Evolutionary conservation across 64 coral and sea anemone species (phyloP).

Genomic region (Montipora capricornis): DNA sequence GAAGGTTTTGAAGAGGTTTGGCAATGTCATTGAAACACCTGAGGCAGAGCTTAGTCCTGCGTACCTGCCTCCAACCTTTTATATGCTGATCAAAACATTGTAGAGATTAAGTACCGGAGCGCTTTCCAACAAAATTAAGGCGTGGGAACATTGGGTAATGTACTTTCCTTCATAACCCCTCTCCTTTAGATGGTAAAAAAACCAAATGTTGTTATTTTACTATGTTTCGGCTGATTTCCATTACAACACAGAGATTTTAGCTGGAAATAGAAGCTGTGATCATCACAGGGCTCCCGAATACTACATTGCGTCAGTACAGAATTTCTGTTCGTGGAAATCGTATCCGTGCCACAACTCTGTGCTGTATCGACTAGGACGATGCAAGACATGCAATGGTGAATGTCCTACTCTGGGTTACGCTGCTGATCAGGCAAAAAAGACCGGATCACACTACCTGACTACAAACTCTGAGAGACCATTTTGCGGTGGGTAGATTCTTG

Average conservation of each 20-base stretch:
- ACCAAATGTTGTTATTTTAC: not conserved
- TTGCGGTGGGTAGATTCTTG: conserved; percentile 2
- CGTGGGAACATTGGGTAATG: not conserved
- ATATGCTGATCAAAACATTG: too few relatives aligned
- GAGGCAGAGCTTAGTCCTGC: too few relatives aligned
- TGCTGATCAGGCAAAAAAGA: not conserved
- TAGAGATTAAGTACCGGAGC: too few relatives aligned
- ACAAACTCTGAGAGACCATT: not conserved
- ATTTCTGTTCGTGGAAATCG: not conserved
- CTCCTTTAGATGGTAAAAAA: too few relatives aligned
- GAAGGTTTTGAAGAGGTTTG: too few relatives aligned
- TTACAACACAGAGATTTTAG: not conserved
- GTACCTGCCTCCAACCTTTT: too few relatives aligned
- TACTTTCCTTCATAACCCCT: too few relatives aligned
- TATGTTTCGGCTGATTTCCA: not conserved
- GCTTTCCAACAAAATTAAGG: too few relatives aligned
- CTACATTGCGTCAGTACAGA: not conserved
- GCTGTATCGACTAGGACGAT: not conserved
- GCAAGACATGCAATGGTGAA: not conserved
- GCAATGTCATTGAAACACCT: too few relatives aligned
- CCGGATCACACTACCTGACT: not conserved
- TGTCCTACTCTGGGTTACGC: not conserved
- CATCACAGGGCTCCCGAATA: not conserved
- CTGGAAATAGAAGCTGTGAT: not conserved
- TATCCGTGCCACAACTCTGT: not conserved